Percentiles rank a stretch among this genome's conserved stretches.
phyloP scores from a whole-genome alignment of 2,888 invertebrate species.

The Hedya salicella region DNA sequence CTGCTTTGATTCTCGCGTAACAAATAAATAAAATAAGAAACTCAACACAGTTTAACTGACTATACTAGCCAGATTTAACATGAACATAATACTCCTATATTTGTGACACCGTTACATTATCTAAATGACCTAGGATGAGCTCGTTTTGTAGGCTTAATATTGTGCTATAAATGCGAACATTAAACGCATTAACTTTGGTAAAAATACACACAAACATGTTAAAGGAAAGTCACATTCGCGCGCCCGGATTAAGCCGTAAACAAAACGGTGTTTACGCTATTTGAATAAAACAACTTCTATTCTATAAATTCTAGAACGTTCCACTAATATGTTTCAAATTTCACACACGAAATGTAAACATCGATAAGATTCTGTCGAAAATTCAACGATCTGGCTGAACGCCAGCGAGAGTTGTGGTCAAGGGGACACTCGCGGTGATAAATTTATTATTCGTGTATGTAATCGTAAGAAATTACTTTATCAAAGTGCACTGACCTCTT shows the following conservation, averaged over 20 bases:
- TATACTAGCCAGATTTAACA: too few relatives aligned
- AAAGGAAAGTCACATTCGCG: slow-evolving; percentile 29
- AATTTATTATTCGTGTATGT: slow-evolving; percentile 45
- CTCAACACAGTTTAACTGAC: too few relatives aligned
- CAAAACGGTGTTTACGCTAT: slow-evolving; percentile 7
- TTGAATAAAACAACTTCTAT: slow-evolving; percentile 20
- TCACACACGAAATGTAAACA: slow-evolving; percentile 34
- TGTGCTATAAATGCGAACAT: slow-evolving; percentile 11
- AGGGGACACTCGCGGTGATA: slow-evolving; percentile 39
- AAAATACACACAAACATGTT: slow-evolving; percentile 17
- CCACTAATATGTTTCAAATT: slow-evolving; percentile 25
- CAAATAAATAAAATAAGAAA: too few relatives aligned
- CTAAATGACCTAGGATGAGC: too few relatives aligned
- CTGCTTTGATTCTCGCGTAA: too few relatives aligned
- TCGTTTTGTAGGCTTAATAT: too few relatives aligned
- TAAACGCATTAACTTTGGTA: slow-evolving; percentile 7
- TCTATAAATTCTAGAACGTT: slow-evolving; percentile 32
- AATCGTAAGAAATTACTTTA: slow-evolving; percentile 33
- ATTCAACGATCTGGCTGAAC: slow-evolving; percentile 35
- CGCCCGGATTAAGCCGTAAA: slow-evolving; percentile 20
- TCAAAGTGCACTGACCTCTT: slow-evolving; percentile 62
- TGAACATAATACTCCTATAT: too few relatives aligned
- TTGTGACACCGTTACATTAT: too few relatives aligned
- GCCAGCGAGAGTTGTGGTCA: slow-evolving; percentile 35
- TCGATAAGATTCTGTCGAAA: slow-evolving; percentile 26